Percentiles rank a stretch among this genome's conserved stretches.
phyloP scores from a whole-genome alignment of 2,888 invertebrate genomes.

The Teinopalpus imperialis region DNA sequence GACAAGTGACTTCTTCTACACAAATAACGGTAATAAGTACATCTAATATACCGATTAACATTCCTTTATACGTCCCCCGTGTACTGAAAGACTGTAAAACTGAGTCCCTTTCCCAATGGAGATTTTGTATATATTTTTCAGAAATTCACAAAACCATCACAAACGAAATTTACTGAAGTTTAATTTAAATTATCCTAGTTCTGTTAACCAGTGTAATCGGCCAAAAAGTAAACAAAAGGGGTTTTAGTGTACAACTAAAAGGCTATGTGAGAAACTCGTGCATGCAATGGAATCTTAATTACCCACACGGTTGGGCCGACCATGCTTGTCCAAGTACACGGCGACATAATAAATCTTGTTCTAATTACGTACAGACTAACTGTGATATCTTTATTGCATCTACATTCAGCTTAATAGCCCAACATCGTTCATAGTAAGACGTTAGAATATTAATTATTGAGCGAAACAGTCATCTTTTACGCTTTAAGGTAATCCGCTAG shows the following conservation, averaged over 20 bases:
- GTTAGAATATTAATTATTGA: slow-evolving; percentile 39
- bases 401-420: slow-evolving; percentile 52
- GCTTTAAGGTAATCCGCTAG: slow-evolving; percentile 7
- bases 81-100: too few relatives aligned
- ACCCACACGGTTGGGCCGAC: slow-evolving; percentile 40
- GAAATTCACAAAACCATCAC: too few relatives aligned
- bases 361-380: slow-evolving; percentile 56
- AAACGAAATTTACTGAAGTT: too few relatives aligned
- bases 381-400: slow-evolving; percentile 67
- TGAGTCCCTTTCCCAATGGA: too few relatives aligned
- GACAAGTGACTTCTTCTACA: too few relatives aligned
- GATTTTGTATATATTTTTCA: too few relatives aligned
- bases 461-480: slow-evolving; percentile 30
- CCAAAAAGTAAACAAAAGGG: slow-evolving; percentile 10
- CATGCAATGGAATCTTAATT: slow-evolving; percentile 40
- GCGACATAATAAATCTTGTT: slow-evolving; percentile 54
- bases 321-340: slow-evolving; percentile 40
- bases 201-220: neutral
- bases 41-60: too few relatives aligned
- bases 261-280: neutral
- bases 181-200: slow-evolving; percentile 4
- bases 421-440: slow-evolving; percentile 36
- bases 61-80: too few relatives aligned
- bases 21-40: too few relatives aligned
- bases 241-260: slow-evolving; percentile 1